Percentiles rank a stretch among this genome's conserved stretches.
Conservation (phyloP, 2,113 vertebrate species). For the Poicephalus meyeri region DNA sequence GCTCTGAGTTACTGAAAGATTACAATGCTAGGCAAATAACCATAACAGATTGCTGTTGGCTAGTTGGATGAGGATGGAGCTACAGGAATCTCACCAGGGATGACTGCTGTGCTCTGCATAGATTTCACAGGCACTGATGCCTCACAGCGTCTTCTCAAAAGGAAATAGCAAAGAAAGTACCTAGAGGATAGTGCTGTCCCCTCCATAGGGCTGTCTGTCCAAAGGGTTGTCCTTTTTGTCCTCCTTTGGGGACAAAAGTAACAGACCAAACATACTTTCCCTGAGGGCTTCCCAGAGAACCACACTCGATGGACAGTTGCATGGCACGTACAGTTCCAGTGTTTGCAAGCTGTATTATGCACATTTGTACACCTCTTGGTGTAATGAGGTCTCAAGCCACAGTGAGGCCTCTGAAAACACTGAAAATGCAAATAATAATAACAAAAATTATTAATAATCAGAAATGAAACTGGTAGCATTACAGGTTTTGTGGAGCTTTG, state of each 20-base stretch:
- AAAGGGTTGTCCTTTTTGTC: neutral
- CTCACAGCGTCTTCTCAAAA: neutral
- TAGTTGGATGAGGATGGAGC: neutral
- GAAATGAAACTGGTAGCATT: neutral
- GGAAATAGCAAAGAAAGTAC: neutral
- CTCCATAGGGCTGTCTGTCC: neutral
- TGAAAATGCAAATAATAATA: neutral
- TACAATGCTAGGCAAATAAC: neutral
- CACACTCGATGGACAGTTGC: neutral
- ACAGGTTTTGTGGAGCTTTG: neutral
- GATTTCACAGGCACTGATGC: neutral
- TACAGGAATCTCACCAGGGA: neutral
- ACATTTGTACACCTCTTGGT: neutral
- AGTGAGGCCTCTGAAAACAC: neutral
- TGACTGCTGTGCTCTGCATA: neutral
- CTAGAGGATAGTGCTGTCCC: neutral
- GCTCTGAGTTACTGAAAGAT: neutral
- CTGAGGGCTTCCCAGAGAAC: neutral
- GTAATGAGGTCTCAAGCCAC: neutral
- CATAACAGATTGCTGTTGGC: neutral
- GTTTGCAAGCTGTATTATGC: neutral
- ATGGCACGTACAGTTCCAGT: neutral
- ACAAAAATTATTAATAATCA: neutral
- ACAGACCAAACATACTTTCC: neutral
- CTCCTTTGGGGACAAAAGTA: neutral